Conservation (phyloP, 2,888 invertebrate genomes). For the Epinotia bilunana region DNA sequence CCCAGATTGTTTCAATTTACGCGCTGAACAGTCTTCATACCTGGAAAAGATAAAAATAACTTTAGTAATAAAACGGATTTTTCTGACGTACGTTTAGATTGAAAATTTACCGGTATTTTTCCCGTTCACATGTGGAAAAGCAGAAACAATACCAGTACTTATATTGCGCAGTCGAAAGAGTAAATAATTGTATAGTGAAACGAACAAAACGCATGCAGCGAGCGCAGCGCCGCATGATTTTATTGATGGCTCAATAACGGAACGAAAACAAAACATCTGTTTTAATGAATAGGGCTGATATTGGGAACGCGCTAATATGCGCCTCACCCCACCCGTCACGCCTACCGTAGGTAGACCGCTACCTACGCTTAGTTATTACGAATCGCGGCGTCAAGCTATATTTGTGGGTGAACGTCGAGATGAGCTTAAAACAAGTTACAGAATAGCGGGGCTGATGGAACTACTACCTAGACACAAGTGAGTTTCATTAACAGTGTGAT, state of each 20-base stretch:
- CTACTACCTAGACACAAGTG: no score
- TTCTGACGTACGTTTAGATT: background rate
- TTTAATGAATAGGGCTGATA: background rate
- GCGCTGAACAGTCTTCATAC: conserved; percentile 72
- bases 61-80: conserved; percentile 19
- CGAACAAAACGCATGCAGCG: conserved; percentile 1
- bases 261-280: conserved; percentile 20
- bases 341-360: no score
- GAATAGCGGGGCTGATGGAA: no score
- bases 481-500: no score
- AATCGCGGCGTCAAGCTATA: no score
- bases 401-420: no score
- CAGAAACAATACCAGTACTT: conserved; percentile 1
- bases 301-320: no score
- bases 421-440: no score
- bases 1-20: conserved; percentile 70
- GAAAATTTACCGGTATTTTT: background rate
- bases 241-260: conserved; percentile 5
- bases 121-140: background rate
- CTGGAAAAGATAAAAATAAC: conserved; percentile 58
- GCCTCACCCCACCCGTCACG: no score
- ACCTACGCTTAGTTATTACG: no score
- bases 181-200: conserved; percentile 5
- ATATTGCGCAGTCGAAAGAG: background rate
- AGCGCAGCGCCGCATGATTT: background rate